Conservation (phyloP, 2,888 invertebrate genomes). For the Dryadula phaetusa region DNA sequence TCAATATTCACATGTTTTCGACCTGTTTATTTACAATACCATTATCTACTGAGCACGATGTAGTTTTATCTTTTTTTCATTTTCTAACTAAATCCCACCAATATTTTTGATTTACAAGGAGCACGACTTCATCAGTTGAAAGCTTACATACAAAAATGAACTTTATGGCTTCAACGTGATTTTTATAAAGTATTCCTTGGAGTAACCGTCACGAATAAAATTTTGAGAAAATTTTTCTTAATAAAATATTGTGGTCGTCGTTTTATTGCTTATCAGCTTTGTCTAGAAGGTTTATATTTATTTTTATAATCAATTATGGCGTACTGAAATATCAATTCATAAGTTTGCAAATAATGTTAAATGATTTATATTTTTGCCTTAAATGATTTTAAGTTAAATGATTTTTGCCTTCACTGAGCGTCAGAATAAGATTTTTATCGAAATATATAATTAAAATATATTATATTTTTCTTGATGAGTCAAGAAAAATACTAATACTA, state of each 20-base stretch:
- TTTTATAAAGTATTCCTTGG: constrained; percentile 13
- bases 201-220: constrained; percentile 20
- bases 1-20: too few species aligned
- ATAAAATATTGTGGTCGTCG: constrained; percentile 20
- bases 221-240: constrained; percentile 15
- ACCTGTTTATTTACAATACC: too few species aligned
- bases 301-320: background rate
- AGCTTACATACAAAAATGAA: constrained; percentile 2
- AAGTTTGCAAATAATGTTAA: background rate
- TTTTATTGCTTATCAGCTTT: constrained; percentile 27
- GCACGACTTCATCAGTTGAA: constrained; percentile 4
- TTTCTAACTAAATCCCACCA: background rate
- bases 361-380: background rate
- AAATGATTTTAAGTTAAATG: background rate
- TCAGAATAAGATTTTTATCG: background rate
- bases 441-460: too few species aligned
- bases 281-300: constrained; percentile 15
- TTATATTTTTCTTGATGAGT: background rate
- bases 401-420: background rate
- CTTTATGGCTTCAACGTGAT: constrained; percentile 8
- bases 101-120: constrained; percentile 8
- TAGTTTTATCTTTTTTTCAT: background rate
- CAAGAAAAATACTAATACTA: too few species aligned
- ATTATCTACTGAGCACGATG: background rate
- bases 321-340: background rate